Evolutionary conservation across 2,113 vertebrate species (phyloP).

Genomic region (Lepus europaeus): DNA sequence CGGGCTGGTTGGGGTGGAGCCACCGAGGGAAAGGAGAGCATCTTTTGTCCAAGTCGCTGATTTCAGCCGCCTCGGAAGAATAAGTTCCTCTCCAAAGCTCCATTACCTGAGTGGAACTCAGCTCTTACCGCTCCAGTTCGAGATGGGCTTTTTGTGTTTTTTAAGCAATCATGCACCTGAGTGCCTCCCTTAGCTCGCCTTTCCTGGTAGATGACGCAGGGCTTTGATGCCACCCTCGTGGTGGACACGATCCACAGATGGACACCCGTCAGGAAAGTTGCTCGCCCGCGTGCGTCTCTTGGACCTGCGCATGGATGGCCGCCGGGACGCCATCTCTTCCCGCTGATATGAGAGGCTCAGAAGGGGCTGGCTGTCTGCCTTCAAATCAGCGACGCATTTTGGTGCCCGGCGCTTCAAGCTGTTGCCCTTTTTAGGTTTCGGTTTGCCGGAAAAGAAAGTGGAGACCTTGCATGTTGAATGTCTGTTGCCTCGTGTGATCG

Average conservation of each 20-base stretch:
- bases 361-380: neutral
- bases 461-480: constrained; percentile 22
- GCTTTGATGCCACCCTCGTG: neutral
- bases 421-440: constrained; percentile 14
- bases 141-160: neutral
- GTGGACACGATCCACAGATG: neutral
- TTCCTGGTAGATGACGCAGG: neutral
- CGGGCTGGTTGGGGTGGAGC: neutral
- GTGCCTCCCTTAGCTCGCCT: neutral
- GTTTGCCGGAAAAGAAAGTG: neutral
- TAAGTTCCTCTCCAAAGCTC: constrained; percentile 26
- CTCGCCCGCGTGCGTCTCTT: neutral
- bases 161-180: neutral
- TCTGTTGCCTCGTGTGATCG: neutral
- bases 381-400: neutral
- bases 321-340: neutral
- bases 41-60: neutral
- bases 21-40: constrained; percentile 3
- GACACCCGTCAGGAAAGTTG: neutral
- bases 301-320: neutral
- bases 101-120: constrained; percentile 68
- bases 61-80: constrained; percentile 32
- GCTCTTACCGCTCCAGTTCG: constrained; percentile 16
- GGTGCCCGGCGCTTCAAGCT: neutral
- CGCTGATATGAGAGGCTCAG: neutral